These are phyloP conservation scores for Hyles lineata DNA, from an alignment of 2,888 invertebrate genomes.

Conservation along the genomic window DNA sequence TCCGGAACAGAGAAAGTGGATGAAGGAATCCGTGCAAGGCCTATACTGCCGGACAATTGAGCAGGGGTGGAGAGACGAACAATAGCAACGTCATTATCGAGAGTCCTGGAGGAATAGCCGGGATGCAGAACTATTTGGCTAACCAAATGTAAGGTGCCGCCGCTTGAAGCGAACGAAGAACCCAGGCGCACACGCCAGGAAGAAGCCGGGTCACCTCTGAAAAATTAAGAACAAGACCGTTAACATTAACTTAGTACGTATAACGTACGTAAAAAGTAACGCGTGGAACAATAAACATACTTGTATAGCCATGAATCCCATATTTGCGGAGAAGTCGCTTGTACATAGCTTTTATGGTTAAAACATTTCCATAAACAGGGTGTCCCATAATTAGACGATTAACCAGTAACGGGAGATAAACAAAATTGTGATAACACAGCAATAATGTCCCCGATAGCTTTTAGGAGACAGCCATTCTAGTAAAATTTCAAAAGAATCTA, in stretches of 20 bases:
- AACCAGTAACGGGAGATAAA: too few species aligned
- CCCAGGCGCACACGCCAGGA: slow-evolving; percentile 59
- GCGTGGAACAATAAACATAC: too few species aligned
- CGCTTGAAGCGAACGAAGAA: slow-evolving; percentile 44
- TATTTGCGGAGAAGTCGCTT: too few species aligned
- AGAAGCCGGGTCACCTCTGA: slow-evolving; percentile 51
- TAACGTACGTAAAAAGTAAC: background rate
- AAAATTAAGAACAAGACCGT: background rate
- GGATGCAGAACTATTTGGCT: slow-evolving; percentile 46
- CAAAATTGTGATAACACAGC: too few species aligned
- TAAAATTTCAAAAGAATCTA: too few species aligned
- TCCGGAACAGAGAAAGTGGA: slow-evolving; percentile 46
- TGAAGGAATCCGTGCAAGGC: slow-evolving; percentile 51
- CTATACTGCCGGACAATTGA: slow-evolving; percentile 38
- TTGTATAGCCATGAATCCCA: too few species aligned
- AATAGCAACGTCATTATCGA: slow-evolving; percentile 58
- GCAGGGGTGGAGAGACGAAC: slow-evolving; percentile 49
- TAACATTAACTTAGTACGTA: background rate
- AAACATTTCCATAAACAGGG: too few species aligned
- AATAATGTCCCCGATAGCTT: too few species aligned
- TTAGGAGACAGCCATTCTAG: too few species aligned
- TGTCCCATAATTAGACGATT: too few species aligned
- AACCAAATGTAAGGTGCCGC: slow-evolving; percentile 47
- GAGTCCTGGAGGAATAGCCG: slow-evolving; percentile 40
- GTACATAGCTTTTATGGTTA: too few species aligned